These are phyloP conservation scores for Kryptopterus vitreolus DNA, from an alignment of 2,797 vertebrate genomes.

Conservation along the genomic window DNA sequence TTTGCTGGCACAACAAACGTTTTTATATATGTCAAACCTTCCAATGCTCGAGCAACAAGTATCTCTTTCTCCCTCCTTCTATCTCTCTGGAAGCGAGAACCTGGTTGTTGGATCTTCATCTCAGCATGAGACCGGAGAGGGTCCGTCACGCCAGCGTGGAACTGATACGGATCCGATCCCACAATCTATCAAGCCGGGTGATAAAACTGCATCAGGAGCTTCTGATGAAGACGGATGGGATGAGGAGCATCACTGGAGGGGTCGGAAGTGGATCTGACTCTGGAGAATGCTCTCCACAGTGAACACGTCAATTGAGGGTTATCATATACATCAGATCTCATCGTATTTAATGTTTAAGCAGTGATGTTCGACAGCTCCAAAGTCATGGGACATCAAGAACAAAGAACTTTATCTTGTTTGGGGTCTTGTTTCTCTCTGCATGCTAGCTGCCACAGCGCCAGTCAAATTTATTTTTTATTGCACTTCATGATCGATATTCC, in stretches of 20 bases:
- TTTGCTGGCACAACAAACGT: slow-evolving; percentile 51
- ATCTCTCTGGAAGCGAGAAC: not conserved
- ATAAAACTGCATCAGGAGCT: slow-evolving; percentile 69
- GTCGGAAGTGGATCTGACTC: slow-evolving; percentile 6
- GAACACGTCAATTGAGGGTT: not conserved
- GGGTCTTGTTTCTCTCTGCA: not conserved
- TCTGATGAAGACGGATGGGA: slow-evolving; percentile 77
- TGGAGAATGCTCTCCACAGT: slow-evolving; percentile 16
- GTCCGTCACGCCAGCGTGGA: slow-evolving; percentile 68
- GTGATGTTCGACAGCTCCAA: not conserved
- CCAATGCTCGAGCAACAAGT: slow-evolving; percentile 25
- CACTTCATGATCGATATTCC: not conserved
- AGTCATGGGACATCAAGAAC: not conserved
- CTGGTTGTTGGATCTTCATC: no score
- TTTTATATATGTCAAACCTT: slow-evolving; percentile 18
- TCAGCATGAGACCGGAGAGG: not conserved
- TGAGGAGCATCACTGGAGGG: slow-evolving; percentile 58
- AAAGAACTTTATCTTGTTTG: not conserved
- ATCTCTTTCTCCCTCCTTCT: not conserved
- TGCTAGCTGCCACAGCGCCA: not conserved
- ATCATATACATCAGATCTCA: slow-evolving; percentile 18
- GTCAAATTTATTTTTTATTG: not conserved
- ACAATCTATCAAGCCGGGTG: slow-evolving; percentile 80
- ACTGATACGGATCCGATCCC: slow-evolving; percentile 79
- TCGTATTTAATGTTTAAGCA: not conserved